Percentiles rank a stretch among this genome's conserved stretches.
Evolutionary conservation across 2,888 invertebrate species (phyloP).

Genomic region (Eupithecia vulgata): DNA sequence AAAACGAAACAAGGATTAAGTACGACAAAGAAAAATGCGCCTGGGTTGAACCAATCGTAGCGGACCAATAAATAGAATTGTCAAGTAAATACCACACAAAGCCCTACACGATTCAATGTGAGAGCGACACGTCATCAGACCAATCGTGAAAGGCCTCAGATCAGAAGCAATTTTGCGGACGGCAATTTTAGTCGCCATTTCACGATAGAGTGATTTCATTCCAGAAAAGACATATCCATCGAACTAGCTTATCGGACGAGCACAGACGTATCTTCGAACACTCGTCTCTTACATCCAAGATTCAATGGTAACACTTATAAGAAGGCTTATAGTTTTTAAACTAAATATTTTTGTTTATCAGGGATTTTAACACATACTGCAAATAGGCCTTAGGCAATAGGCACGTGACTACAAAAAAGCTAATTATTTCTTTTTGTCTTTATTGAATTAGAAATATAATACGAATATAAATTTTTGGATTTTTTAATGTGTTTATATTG

Average conservation of each 20-base stretch:
- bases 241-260: constrained; percentile 64
- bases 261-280: constrained; percentile 58
- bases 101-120: constrained; percentile 51
- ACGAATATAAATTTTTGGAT: no score
- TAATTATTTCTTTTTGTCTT: no score
- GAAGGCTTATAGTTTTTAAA: constrained; percentile 15
- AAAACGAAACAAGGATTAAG: constrained; percentile 13
- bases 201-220: constrained; percentile 69
- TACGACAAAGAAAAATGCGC: constrained; percentile 9
- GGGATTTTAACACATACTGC: background rate
- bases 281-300: constrained; percentile 43
- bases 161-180: constrained; percentile 65
- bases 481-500: no score
- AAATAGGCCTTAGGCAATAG: no score
- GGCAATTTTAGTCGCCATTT: constrained; percentile 72
- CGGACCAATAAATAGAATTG: constrained; percentile 37
- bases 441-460: no score
- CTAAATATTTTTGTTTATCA: constrained; percentile 14
- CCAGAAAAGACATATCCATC: constrained; percentile 61
- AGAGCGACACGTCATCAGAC: constrained; percentile 52
- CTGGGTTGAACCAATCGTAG: constrained; percentile 12
- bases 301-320: constrained; percentile 47
- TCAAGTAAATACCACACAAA: constrained; percentile 35
- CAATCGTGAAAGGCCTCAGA: constrained; percentile 55
- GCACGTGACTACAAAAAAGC: no score